phyloP scores from a whole-genome alignment of 2,888 invertebrate genomes.

The Dolichomitus sp. region DNA sequence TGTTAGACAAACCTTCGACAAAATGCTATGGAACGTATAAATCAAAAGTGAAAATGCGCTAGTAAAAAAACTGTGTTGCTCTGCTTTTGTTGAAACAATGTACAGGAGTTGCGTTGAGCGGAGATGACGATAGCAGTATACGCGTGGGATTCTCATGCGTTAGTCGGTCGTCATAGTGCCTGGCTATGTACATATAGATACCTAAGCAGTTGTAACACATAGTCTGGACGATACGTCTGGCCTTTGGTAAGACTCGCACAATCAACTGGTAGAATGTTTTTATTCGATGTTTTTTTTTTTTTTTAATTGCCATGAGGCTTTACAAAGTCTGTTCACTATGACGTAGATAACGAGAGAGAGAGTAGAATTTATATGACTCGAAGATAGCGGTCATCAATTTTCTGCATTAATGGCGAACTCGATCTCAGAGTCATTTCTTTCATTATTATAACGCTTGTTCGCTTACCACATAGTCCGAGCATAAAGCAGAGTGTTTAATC shows the following conservation, averaged over 20 bases:
- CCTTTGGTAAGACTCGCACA: not conserved
- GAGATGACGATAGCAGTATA: no score
- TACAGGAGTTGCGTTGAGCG: constrained; percentile 6
- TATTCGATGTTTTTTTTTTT: constrained; percentile 23
- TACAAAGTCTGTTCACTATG: constrained; percentile 44
- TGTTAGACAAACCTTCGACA: no score
- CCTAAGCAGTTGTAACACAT: not conserved
- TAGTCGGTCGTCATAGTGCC: not conserved
- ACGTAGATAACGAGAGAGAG: constrained; percentile 39
- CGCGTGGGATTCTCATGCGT: not conserved
- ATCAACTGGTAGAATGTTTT: constrained; percentile 13
- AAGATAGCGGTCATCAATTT: constrained; percentile 47
- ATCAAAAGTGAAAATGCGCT: no score
- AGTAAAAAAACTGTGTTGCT: no score
- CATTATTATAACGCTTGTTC: constrained; percentile 18
- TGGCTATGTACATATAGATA: not conserved
- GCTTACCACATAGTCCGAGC: not conserved
- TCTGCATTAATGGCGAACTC: constrained; percentile 16
- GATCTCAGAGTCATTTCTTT: constrained; percentile 14
- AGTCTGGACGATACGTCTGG: constrained; percentile 6
- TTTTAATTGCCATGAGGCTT: constrained; percentile 6
- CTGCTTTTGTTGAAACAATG: not conserved
- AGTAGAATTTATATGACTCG: constrained; percentile 36
- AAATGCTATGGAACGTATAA: no score
- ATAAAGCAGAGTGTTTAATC: constrained; percentile 44